Conservation (phyloP, 2,113 vertebrate genomes). For the Elephas maximus region DNA sequence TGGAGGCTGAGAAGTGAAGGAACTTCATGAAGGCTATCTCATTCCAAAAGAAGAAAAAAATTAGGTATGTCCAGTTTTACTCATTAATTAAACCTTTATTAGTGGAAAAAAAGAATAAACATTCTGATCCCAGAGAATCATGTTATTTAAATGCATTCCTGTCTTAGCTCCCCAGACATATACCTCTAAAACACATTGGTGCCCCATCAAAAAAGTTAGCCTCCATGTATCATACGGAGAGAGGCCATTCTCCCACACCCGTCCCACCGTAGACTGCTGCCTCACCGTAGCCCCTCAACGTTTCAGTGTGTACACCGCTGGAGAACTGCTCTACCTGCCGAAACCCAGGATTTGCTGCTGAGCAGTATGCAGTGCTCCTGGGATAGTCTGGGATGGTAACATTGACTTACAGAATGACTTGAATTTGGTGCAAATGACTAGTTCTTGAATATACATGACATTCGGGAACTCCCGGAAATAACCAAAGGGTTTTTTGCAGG, state of each 20-base stretch:
- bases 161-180: background rate
- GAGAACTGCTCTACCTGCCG: background rate
- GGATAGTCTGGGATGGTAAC: background rate
- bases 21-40: background rate
- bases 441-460: background rate
- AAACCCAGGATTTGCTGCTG: background rate
- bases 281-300: background rate
- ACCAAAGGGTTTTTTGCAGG: background rate
- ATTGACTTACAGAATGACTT: background rate
- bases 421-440: background rate
- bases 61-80: background rate
- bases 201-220: background rate
- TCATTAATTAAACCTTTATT: background rate
- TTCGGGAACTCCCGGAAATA: background rate
- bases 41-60: background rate
- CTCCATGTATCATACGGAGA: background rate
- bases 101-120: background rate
- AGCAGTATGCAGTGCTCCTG: background rate
- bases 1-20: background rate
- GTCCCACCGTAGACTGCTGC: accelerated
- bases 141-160: background rate
- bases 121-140: background rate
- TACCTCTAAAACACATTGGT: background rate
- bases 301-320: background rate
- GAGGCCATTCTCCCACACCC: background rate